Base-by-base conservation (phyloP, 2,797 vertebrate species). In the Lutjanus argentimaculatus region DNA sequence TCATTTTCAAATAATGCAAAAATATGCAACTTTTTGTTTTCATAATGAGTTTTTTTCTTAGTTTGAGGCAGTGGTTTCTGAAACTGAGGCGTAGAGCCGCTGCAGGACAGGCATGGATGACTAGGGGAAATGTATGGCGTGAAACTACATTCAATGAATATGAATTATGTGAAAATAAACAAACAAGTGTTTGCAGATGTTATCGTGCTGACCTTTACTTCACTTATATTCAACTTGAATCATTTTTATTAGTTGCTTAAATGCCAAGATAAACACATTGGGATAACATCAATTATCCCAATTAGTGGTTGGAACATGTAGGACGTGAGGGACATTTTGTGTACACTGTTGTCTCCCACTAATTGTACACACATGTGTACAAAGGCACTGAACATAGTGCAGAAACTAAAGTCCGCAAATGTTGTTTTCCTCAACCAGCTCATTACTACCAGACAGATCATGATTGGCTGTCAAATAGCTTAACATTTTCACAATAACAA, bases 281-380 rank as follows among this genome's bases (percentile, higher is more conserved):
- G 36, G 2, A 70, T 12, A 21, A 43, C n/a, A 13, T 52, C 2
- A 16, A 22, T 57, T 17, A 25, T 57, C 55, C 14, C 55, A 57
- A 8, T 15, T 16, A 14, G 25, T 15, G 9, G 25, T 49, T 51
- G 55, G 6, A 62, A 68, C 51, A 52, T 21, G 4, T 22, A 66
- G 42, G 21, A 53, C 21, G 52, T n/a, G 6, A 22, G 22, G 36
- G 16, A 61, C 30, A 79, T 42, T 42, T 13, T 48, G 25, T 59
- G 40, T 56, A 75, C 13, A 53, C 16, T 69, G 36, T 42, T 59
- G 19, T 71, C 21, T 51, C 45, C 66, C 43, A 49, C 46, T 43
- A 49, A 72, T 53, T 59, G 22, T 66, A 7, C 1, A 48, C 46
- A 53, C 17, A 12, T 78, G 66, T 49, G 16, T 6, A 40, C 63